Percentiles rank a stretch among this genome's conserved stretches.
Evolutionary conservation across 2,113 vertebrate species (phyloP).

Genomic region (Myrmecophaga tridactyla): DNA sequence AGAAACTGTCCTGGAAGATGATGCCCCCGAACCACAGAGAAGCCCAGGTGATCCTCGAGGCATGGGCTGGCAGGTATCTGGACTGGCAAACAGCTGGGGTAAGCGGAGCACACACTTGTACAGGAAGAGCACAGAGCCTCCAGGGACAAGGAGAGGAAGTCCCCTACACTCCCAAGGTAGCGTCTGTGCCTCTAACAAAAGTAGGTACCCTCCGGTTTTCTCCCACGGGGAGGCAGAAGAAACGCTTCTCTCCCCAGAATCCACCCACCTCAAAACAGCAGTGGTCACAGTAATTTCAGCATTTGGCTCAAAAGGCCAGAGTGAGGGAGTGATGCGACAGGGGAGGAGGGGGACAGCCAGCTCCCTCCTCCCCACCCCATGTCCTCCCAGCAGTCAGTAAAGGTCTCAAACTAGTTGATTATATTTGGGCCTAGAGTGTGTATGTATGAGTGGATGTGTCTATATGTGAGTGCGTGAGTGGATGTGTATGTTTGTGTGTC

Average conservation of each 20-base stretch:
- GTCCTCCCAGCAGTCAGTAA: background rate
- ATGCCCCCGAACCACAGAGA: background rate
- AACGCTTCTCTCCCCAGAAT: background rate
- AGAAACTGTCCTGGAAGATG: background rate
- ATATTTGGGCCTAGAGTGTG: background rate
- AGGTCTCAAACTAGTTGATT: background rate
- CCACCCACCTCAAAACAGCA: background rate
- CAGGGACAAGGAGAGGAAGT: background rate
- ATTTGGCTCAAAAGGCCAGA: background rate
- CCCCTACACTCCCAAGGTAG: accelerated
- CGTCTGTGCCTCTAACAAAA: background rate
- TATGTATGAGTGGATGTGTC: too few species aligned
- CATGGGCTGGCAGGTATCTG: background rate
- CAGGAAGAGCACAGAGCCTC: background rate
- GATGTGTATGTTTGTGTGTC: too few species aligned
- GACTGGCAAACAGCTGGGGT: background rate
- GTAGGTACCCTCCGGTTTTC: background rate
- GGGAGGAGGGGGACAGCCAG: too few species aligned
- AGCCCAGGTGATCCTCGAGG: background rate
- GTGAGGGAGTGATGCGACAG: background rate
- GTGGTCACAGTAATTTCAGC: background rate
- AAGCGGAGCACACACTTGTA: background rate
- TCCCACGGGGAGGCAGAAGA: background rate
- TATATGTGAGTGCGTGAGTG: too few species aligned
- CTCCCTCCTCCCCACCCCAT: background rate